Evolutionary conservation across 2,113 vertebrate genomes (phyloP), one percentile per base, ranked within the genome.

Genomic region (Pongo pygmaeus): DNA sequence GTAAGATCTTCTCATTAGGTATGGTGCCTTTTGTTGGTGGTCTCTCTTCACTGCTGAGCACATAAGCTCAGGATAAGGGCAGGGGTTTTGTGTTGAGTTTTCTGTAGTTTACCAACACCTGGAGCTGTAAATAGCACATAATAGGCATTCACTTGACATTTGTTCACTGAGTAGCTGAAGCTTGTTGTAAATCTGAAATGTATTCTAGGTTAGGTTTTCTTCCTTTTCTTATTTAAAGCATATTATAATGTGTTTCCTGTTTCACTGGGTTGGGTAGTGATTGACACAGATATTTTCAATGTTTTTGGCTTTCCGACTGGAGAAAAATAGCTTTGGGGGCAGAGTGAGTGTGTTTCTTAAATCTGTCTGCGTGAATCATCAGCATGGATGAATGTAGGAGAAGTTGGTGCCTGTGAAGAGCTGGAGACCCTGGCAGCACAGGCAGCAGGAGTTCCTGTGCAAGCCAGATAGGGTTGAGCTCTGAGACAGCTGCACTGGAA

Each of bases 231-330:
- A 59, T 75, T 88, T 77, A 38, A 78, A 70, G 20, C 52, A 27
- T 61, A 17, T 86, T 74, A 48, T 30, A 48, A 32, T 13, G 0
- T 61, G 78, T 81, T 92, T 64, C 27, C 77, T 97, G 50, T 81
- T 93, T 91, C 83, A 50, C 23, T 92, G 23, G 46, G 13, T 85
- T 78, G 43, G 89, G 17, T 43, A 85, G 22, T 78, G 14, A 77
- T 91, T 6, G 8, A 40, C 55, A 81, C 38, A 77, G 38, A 59
- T 38, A 88, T 35, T 88, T 90, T 92, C 23, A 90, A 3, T 88
- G 46, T 91, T 77, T 93, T 75, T 70, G 38, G 70, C 85, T 89
- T 94, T 90, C 23, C 48, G 85, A 46, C 40, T 94, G 50, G 43
- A 85, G 30, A 94, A 80, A 80, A 88, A 32, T 69, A 17, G 64